phyloP scores from a whole-genome alignment of 2,113 vertebrate genomes.

The Platichthys flesus region DNA sequence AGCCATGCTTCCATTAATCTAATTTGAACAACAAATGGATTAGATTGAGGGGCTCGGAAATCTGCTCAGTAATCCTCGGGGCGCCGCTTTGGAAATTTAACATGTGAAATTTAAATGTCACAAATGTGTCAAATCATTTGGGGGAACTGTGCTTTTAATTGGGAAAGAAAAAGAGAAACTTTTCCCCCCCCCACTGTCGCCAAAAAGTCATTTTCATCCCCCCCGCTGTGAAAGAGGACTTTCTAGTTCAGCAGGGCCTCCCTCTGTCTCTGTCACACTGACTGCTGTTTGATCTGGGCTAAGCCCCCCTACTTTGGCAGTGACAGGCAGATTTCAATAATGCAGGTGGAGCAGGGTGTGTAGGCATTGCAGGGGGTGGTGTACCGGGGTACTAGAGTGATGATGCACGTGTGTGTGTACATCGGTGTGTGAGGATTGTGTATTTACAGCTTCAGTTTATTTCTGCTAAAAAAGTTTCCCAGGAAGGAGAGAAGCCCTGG shows the following conservation, averaged over 20 bases:
- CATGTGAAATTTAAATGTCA: neutral
- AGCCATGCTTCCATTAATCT: neutral
- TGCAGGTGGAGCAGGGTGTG: conserved; percentile 32
- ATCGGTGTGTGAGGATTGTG: neutral
- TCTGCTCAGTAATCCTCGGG: neutral
- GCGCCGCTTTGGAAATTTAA: neutral
- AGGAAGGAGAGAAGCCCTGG: neutral
- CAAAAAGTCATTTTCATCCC: conserved; percentile 19
- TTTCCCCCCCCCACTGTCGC: conserved; percentile 13
- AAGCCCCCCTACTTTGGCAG: conserved; percentile 19
- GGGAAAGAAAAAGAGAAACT: neutral
- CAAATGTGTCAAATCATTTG: neutral
- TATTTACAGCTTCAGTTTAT: conserved; percentile 22
- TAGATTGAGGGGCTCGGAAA: neutral
- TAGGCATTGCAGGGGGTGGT: conserved; percentile 16
- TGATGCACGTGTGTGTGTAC: neutral
- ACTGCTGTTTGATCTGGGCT: conserved; percentile 41
- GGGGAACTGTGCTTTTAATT: conserved; percentile 3
- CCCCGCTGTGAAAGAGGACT: conserved; percentile 23
- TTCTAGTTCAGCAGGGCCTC: conserved; percentile 44
- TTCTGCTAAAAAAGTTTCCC: conserved; percentile 1
- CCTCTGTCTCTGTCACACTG: conserved; percentile 29
- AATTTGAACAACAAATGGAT: neutral
- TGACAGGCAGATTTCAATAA: conserved; percentile 57
- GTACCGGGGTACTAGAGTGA: neutral